Conservation (phyloP, 2,888 invertebrate genomes). For the Orchestes rusci region DNA sequence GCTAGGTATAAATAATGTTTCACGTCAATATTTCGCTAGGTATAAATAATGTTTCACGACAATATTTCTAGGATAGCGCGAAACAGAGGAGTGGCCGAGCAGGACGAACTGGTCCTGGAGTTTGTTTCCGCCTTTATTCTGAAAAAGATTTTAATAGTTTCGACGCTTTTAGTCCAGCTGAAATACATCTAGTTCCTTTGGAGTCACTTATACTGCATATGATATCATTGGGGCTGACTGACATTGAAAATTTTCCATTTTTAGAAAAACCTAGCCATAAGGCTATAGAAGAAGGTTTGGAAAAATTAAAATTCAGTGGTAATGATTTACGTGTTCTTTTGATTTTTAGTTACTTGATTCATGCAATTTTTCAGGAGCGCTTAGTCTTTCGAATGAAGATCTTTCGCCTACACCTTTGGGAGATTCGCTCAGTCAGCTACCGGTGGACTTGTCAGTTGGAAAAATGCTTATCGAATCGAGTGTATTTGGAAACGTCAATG, state of each 20-base stretch:
- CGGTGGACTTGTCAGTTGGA: conserved; percentile 91
- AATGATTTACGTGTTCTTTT: too few relatives aligned
- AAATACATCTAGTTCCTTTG: conserved; percentile 88
- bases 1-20: too few relatives aligned
- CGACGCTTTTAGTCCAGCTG: conserved; percentile 83
- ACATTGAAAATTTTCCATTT: conserved; percentile 89
- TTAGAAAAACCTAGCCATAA: conserved; percentile 84
- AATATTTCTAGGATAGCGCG: conserved; percentile 45
- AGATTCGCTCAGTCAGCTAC: conserved; percentile 76
- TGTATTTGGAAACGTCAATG: conserved; percentile 80
- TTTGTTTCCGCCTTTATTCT: conserved; percentile 85
- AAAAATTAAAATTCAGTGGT: conserved; percentile 72
- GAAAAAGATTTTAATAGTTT: conserved; percentile 74
- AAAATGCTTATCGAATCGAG: conserved; percentile 93
- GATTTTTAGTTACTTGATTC: too few relatives aligned
- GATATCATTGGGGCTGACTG: conserved; percentile 88
- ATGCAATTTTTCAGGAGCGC: conserved; percentile 50
- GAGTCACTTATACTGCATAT: conserved; percentile 87
- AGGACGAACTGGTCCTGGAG: conserved; percentile 91
- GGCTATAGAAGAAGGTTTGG: conserved; percentile 78
- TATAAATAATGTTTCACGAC: neutral
- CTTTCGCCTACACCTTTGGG: conserved; percentile 72
- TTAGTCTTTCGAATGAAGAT: conserved; percentile 65
- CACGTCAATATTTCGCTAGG: too few relatives aligned
- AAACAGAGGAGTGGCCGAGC: conserved; percentile 92